phyloP scores from a whole-genome alignment of 1,140 invertebrate genomes.

The Lordiphosa stackelbergi region DNA sequence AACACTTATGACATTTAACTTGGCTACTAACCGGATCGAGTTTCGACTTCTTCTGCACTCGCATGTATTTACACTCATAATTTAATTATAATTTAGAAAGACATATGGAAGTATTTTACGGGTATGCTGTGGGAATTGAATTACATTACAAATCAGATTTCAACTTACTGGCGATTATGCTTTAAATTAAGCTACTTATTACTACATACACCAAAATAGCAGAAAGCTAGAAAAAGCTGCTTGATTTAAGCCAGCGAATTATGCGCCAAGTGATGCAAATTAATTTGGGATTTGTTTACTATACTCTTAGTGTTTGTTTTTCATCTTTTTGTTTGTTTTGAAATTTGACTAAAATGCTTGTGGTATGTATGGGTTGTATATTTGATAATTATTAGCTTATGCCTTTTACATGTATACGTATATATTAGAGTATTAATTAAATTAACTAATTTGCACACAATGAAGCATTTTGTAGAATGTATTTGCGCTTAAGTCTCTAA shows the following conservation, averaged over 20 bases:
- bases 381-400: slow-evolving; percentile 49
- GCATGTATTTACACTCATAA: slow-evolving; percentile 58
- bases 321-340: slow-evolving; percentile 3
- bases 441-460: slow-evolving; percentile 47
- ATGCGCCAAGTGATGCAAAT: slow-evolving; percentile 44
- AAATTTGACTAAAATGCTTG: slow-evolving; percentile 21
- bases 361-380: slow-evolving; percentile 30
- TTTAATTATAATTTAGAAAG: slow-evolving; percentile 40
- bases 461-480: slow-evolving; percentile 21
- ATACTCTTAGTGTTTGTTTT: slow-evolving; percentile 2
- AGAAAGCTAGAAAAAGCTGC: slow-evolving; percentile 60
- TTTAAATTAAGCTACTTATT: slow-evolving; percentile 59
- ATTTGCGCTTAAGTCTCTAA: slow-evolving; percentile 12
- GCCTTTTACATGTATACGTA: slow-evolving; percentile 24
- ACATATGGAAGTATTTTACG: slow-evolving; percentile 20
- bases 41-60: slow-evolving; percentile 3
- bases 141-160: slow-evolving; percentile 55
- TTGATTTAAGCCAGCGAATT: slow-evolving; percentile 34
- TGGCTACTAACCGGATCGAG: slow-evolving; percentile 7
- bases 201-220: slow-evolving; percentile 63
- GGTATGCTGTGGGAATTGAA: slow-evolving; percentile 31
- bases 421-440: slow-evolving; percentile 47
- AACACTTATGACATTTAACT: slow-evolving; percentile 4
- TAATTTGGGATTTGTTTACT: slow-evolving; percentile 16
- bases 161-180: slow-evolving; percentile 37